Evolutionary conservation across 2,113 vertebrate genomes (phyloP).

Genomic region (Jaculus jaculus): DNA sequence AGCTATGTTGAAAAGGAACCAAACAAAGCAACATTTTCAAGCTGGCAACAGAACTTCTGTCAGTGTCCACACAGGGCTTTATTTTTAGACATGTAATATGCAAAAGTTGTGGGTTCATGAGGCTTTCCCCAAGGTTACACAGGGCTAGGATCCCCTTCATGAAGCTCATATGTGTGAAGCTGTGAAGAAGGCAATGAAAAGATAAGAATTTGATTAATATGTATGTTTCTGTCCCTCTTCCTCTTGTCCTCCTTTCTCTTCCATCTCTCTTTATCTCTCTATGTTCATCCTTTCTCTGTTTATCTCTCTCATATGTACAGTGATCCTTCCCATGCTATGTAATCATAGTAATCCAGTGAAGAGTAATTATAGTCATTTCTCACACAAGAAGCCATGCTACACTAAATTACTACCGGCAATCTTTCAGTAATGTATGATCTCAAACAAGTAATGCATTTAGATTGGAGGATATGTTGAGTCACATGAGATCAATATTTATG

Average conservation of each 20-base stretch:
- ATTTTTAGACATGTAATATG: background rate
- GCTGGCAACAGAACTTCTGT: too few species aligned
- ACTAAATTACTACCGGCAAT: constrained; percentile 8
- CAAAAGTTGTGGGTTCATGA: too few species aligned
- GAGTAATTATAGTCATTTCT: constrained; percentile 29
- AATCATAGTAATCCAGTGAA: constrained; percentile 39
- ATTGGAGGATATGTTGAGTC: background rate
- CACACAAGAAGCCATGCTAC: constrained; percentile 3
- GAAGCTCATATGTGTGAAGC: background rate
- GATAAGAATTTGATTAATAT: background rate
- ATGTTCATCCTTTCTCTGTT: background rate
- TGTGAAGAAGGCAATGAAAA: background rate
- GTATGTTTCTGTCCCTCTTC: background rate
- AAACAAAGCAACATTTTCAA: background rate
- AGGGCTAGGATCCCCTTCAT: background rate
- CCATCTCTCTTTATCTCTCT: background rate
- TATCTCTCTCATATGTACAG: background rate
- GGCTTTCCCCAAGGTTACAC: too few species aligned
- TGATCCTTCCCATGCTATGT: background rate
- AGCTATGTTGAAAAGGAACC: background rate
- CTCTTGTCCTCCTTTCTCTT: background rate
- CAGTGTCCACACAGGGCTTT: background rate
- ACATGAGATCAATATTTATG: background rate
- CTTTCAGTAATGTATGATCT: constrained; percentile 3
- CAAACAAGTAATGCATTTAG: background rate